phyloP scores from a whole-genome alignment of 2,888 invertebrate species.

The Mellilla xanthometata region DNA sequence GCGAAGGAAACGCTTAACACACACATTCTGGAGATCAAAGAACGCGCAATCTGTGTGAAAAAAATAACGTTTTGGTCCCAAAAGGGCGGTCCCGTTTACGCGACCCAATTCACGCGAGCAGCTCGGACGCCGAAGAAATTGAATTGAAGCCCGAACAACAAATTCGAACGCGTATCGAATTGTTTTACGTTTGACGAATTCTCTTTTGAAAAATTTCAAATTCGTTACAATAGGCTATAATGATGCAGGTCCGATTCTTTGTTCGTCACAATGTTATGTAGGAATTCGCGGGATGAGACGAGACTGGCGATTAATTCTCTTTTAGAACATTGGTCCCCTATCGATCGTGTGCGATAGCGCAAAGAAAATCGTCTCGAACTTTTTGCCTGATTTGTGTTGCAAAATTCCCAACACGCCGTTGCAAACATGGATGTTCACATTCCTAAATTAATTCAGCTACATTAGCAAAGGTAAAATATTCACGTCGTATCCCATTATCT shows the following conservation, averaged over 20 bases:
- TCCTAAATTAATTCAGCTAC: conserved; percentile 49
- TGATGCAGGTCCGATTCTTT: conserved; percentile 77
- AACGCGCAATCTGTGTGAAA: conserved; percentile 81
- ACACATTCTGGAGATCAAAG: conserved; percentile 80
- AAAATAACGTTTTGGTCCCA: conserved; percentile 80
- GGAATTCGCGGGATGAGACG: conserved; percentile 63
- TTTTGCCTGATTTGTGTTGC: conserved; percentile 56
- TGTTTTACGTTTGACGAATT: conserved; percentile 82
- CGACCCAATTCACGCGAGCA: conserved; percentile 81
- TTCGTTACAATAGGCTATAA: conserved; percentile 78
- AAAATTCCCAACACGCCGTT: conserved; percentile 53
- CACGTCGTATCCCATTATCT: conserved; percentile 21
- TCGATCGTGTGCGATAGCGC: conserved; percentile 74
- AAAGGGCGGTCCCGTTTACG: conserved; percentile 82
- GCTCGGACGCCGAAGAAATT: conserved; percentile 77
- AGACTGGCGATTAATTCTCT: conserved; percentile 42
- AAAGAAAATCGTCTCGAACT: conserved; percentile 57
- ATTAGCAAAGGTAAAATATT: conserved; percentile 36
- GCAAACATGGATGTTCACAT: conserved; percentile 53
- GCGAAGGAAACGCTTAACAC: conserved; percentile 78
- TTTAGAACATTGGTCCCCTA: conserved; percentile 57
- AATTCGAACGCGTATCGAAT: conserved; percentile 82
- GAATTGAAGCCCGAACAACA: conserved; percentile 80
- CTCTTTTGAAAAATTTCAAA: conserved; percentile 77
- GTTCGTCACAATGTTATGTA: conserved; percentile 65